A percentile compares a stretch with the other conserved stretches of the same genome.
These are phyloP conservation scores for Sanderia malayensis DNA, from an alignment of 30 jellyfish, hydroid and myxozoan species.

Conservation along the genomic window DNA sequence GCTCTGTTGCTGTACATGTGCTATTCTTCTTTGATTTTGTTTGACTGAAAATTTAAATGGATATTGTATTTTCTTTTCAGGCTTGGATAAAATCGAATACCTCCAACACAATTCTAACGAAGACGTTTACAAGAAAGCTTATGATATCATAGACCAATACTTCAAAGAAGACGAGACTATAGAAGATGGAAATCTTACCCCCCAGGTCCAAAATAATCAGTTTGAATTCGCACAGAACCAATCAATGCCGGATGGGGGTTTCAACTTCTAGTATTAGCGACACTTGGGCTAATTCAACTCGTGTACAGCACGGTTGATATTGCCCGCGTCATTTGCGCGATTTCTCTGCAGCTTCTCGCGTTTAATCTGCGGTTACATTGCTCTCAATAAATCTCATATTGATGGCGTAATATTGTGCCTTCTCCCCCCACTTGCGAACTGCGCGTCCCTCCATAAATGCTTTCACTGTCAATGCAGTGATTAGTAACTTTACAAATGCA, in stretches of 20 bases:
- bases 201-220: slow-evolving; percentile 35
- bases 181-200: slow-evolving; percentile 49
- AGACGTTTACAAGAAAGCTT: slow-evolving; percentile 82
- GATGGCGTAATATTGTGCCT: neutral
- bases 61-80: slow-evolving; percentile 24
- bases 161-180: slow-evolving; percentile 77
- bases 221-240: slow-evolving; percentile 46
- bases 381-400: neutral
- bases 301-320: slow-evolving; percentile 12
- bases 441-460: no score
- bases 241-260: slow-evolving; percentile 58
- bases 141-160: slow-evolving; percentile 68
- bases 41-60: neutral
- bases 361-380: neutral
- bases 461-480: no score
- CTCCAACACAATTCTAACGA: slow-evolving; percentile 87
- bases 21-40: no score
- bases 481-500: no score
- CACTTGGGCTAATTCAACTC: no score
- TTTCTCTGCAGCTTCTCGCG: neutral
- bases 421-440: no score
- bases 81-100: slow-evolving; percentile 85
- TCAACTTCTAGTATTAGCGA: slow-evolving; percentile 32
- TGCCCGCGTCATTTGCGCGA: slow-evolving; percentile 15
- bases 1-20: no score